Evolutionary conservation across 2,797 vertebrate genomes (phyloP).

Genomic region (Australoheros facetus): DNA sequence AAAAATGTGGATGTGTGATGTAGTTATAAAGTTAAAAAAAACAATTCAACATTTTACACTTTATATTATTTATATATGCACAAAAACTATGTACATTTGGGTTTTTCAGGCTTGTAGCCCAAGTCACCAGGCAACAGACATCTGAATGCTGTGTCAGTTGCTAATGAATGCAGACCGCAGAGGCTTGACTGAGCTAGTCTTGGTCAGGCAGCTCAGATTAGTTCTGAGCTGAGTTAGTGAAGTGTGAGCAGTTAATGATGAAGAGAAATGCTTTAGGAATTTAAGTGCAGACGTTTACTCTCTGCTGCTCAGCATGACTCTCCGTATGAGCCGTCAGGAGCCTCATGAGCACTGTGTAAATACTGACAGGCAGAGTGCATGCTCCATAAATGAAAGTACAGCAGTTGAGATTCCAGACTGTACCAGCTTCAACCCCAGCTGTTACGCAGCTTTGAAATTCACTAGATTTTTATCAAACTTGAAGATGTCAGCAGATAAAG

Average conservation of each 20-base stretch:
- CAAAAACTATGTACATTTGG: background rate
- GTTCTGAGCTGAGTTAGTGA: background rate
- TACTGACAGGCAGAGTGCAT: background rate
- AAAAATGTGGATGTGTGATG: too few relatives aligned
- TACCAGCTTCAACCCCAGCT: background rate
- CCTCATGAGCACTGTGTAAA: background rate
- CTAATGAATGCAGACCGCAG: background rate
- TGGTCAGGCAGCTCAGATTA: background rate
- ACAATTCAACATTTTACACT: background rate
- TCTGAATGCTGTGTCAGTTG: background rate
- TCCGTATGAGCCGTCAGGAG: background rate
- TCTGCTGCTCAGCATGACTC: background rate
- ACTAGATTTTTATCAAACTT: background rate
- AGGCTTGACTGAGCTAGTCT: background rate
- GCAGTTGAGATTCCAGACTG: background rate
- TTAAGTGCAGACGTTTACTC: background rate
- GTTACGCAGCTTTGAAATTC: background rate
- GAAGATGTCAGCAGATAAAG: background rate
- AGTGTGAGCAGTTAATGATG: background rate
- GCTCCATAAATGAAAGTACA: background rate
- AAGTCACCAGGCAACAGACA: background rate
- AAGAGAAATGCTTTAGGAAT: conserved; percentile 1
- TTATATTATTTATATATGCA: background rate
- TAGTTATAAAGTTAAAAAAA: background rate
- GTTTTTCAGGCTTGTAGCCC: background rate